Conservation (phyloP, 53 echinoderm and acorn worm species). For the Hippasteria phrygiana region DNA sequence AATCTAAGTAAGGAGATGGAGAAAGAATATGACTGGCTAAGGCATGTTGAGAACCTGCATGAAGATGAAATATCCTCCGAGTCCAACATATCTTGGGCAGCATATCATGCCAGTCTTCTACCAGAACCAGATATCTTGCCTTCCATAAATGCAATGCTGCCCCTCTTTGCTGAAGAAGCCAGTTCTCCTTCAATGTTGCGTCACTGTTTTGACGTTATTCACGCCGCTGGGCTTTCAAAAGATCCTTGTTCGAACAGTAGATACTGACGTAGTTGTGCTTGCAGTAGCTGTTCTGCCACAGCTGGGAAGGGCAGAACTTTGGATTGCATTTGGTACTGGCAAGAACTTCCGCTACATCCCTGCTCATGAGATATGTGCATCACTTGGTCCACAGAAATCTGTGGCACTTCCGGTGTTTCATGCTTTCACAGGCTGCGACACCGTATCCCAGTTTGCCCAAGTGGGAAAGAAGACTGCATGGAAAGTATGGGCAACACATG, state of each 20-base stretch:
- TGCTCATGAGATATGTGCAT: background rate
- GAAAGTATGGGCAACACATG: constrained; percentile 35
- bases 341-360: constrained; percentile 33
- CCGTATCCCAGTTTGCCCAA: constrained; percentile 13
- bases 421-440: constrained; percentile 65
- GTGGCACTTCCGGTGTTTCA: constrained; percentile 43
- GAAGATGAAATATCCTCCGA: too few species aligned
- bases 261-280: constrained; percentile 58
- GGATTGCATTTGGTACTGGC: constrained; percentile 64
- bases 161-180: constrained; percentile 47
- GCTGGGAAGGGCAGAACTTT: constrained; percentile 4
- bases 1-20: background rate
- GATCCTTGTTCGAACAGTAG: constrained; percentile 46
- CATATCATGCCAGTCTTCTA: constrained; percentile 61
- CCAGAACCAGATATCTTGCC: background rate
- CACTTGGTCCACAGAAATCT: constrained; percentile 14
- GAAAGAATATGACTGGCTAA: constrained; percentile 40
- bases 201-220: constrained; percentile 12
- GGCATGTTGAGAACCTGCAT: background rate
- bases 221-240: constrained; percentile 48
- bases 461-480: constrained; percentile 39
- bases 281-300: background rate
- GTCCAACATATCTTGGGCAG: constrained; percentile 49
- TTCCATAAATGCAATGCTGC: constrained; percentile 31
- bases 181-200: constrained; percentile 27